These are phyloP conservation scores for Myotis davidii DNA, from an alignment of 2,113 vertebrate species.

Conservation along the genomic window DNA sequence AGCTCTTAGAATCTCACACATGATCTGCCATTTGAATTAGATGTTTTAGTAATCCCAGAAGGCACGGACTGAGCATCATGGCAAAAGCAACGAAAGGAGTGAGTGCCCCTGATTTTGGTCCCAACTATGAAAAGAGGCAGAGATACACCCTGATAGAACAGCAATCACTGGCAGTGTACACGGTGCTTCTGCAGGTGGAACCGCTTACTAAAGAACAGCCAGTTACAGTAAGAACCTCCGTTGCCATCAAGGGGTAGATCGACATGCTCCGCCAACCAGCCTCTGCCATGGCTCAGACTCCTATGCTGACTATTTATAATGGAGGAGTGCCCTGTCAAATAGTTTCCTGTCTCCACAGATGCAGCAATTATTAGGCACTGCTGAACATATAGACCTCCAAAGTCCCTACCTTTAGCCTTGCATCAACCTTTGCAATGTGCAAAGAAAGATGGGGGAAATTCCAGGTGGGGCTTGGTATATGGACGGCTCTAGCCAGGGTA, in stretches of 20 bases:
- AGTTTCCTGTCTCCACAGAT: not conserved
- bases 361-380: not conserved
- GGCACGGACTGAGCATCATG: not conserved
- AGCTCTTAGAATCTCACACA: not conserved
- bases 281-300: not conserved
- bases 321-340: not conserved
- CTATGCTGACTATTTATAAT: not conserved
- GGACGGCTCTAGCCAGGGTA: not conserved
- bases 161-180: not conserved
- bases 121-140: not conserved
- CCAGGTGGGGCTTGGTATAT: not conserved
- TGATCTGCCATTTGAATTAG: not conserved
- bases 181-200: not conserved
- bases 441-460: not conserved
- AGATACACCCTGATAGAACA: not conserved
- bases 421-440: not conserved
- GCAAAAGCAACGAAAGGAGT: not conserved
- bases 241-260: not conserved
- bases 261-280: not conserved
- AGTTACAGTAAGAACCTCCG: not conserved
- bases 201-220: not conserved
- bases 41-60: not conserved
- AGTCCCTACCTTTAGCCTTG: not conserved
- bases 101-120: not conserved
- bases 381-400: not conserved